Base-by-base conservation (phyloP, 2,888 invertebrate genomes). In the Teleiodes luculella region DNA sequence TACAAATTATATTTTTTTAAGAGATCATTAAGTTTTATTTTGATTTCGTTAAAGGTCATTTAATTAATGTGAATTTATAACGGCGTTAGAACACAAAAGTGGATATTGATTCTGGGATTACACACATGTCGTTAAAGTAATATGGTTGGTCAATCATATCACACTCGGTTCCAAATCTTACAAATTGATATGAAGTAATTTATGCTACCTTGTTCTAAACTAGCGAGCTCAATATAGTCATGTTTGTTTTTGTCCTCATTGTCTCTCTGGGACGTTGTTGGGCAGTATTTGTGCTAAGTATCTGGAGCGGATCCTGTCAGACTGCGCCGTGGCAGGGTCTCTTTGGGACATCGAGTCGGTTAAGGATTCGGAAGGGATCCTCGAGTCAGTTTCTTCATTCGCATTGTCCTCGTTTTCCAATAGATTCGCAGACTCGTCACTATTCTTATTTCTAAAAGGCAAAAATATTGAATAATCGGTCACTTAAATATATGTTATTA, bases 221-320 rank as follows among this genome's bases (percentile, higher is more conserved):
- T n/a, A 53, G 37, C 33, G 50, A 35, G 52, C 36, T 36, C 13
- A 36, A 37, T 39, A 39, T 16, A 39, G 18, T 59, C 64, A 47
- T 48, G 52, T 41, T 16, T 41, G 11, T 10, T 43, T 50, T 59
- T 63, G 24, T 24, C 24, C 52, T 65, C 76, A 83, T 66, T 74
- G 80, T 74, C 78, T 72, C 41, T 86, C 80, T 58, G 80, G 78
- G 74, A 78, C 78, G 77, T 79, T 81, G 57, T 74, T 79, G 62
- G 88, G 83, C 61, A 88, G 74, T 69, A 90, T 84, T 74, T 87
- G 90, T 64, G 88, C 71, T 65, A 90, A 75, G 67, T 90, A 90
- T 74, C 86, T 75, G 61, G 80, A 83, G 63, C 90, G 83, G 65
- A 90, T 90, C 57, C 90, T 79, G 64, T 88, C 83, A 2, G 89